Base-by-base conservation (phyloP, 2,888 invertebrate genomes). In the Craniophora ligustri region DNA sequence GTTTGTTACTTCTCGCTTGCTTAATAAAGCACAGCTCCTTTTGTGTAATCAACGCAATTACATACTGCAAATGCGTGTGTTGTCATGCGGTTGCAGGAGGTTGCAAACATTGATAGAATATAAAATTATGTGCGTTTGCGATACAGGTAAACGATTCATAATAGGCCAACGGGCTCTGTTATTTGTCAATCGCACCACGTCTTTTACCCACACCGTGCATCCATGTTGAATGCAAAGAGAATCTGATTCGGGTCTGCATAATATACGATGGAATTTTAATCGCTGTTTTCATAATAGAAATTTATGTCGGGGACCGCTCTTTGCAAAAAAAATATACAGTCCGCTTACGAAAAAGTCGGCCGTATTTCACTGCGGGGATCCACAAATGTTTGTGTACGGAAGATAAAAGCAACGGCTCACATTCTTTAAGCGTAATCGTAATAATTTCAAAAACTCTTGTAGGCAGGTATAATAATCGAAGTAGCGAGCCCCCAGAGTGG, bases 101-200 rank as follows among this genome's bases (percentile, higher is more conserved):
- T 63, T 69, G 75, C 67, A 68, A 75, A 78, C 77, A 75, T 69
- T 59, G 57, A 45, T 45, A 51, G 82, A 82, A 83, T 85, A 81
- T 75, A 73, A 82, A 85, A 75, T 57, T 62, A 64, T 68, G 64
- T 67, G 63, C 62, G 72, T 63, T 63, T 53, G 54, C 58, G 67
- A 72, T 75, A 72, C 81, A 84, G 82, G 85, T 85, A 84, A 85
- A 81, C 76, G 81, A 75, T 75, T 73, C 72, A 76, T 79, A 80
- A 79, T 83, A 75, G 72, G 71, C 61, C 67, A 72, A 67, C 69
- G 72, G 73, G 67, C 51, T 72, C 72, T 72, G 68, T 68, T 79
- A 79, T 86, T 88, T 83, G 82, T 79, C 77, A 89, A 82, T 77
- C 88, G 63, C 55, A 55, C 76, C 90, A 88, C 88, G 89, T 89